These are phyloP conservation scores for Eudemis profundana DNA, from an alignment of 2,888 invertebrate species.

Conservation along the genomic window DNA sequence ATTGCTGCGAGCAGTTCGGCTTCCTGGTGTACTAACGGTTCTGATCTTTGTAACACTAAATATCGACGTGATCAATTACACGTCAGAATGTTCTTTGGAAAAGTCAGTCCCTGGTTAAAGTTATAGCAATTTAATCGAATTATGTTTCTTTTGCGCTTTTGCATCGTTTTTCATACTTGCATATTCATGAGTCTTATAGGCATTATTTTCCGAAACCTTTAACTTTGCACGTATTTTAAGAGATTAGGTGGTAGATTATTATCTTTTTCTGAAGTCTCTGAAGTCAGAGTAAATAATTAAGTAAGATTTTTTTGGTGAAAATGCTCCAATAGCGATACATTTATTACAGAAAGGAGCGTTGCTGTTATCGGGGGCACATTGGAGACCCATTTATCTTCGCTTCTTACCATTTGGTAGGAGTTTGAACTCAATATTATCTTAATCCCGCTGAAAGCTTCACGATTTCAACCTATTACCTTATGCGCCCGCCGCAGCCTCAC, in stretches of 20 bases:
- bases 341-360: too few relatives aligned
- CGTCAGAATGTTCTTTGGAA: not conserved
- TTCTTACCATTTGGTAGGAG: not conserved
- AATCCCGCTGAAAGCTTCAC: constrained; percentile 8
- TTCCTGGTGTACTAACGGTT: constrained; percentile 22
- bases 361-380: too few relatives aligned
- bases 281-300: too few relatives aligned
- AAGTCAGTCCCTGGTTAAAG: not conserved
- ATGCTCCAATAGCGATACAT: too few relatives aligned
- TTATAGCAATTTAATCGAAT: not conserved
- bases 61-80: constrained; percentile 18
- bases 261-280: too few relatives aligned
- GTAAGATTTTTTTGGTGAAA: too few relatives aligned
- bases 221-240: too few relatives aligned
- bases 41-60: constrained; percentile 14
- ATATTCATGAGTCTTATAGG: too few relatives aligned
- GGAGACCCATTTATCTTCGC: not conserved
- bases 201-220: too few relatives aligned
- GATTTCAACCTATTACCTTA: constrained; percentile 14
- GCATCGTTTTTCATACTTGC: too few relatives aligned
- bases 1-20: constrained; percentile 6
- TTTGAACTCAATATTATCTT: constrained; percentile 2
- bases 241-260: too few relatives aligned
- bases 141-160: not conserved
- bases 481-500: not conserved